Percentiles rank a stretch among this genome's conserved stretches.
These are phyloP conservation scores for Diorhabda carinulata DNA, from an alignment of 1,140 invertebrate species.

Conservation along the genomic window DNA sequence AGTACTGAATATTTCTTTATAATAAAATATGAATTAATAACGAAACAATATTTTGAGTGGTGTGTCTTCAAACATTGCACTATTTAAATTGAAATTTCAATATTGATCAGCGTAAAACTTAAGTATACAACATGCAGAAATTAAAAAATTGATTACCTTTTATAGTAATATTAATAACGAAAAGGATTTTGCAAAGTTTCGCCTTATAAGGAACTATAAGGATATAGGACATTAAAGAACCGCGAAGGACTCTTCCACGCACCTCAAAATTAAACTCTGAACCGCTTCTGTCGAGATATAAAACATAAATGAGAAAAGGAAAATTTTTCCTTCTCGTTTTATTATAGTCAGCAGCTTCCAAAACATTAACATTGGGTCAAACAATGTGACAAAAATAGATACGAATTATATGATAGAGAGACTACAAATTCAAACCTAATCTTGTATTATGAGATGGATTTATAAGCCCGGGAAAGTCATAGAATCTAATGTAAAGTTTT, in stretches of 20 bases:
- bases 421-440: background rate
- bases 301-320: conserved; percentile 1
- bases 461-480: too few species aligned
- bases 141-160: conserved; percentile 1
- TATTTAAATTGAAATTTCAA: too few species aligned
- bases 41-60: too few species aligned
- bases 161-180: conserved; percentile 3
- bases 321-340: background rate
- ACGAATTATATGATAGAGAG: background rate
- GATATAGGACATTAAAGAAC: conserved; percentile 10
- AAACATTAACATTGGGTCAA: conserved; percentile 2
- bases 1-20: too few species aligned
- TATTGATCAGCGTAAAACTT: too few species aligned
- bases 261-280: background rate
- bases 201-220: conserved; percentile 4
- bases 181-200: conserved; percentile 5
- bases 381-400: background rate
- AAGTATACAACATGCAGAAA: background rate
- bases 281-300: background rate
- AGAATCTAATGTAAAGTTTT: too few species aligned
- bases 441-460: too few species aligned
- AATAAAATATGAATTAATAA: too few species aligned
- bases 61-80: too few species aligned
- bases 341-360: conserved; percentile 4
- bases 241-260: background rate